These are phyloP conservation scores for Eupelmus urozonus DNA, from an alignment of 2,888 invertebrate species.

Conservation along the genomic window DNA sequence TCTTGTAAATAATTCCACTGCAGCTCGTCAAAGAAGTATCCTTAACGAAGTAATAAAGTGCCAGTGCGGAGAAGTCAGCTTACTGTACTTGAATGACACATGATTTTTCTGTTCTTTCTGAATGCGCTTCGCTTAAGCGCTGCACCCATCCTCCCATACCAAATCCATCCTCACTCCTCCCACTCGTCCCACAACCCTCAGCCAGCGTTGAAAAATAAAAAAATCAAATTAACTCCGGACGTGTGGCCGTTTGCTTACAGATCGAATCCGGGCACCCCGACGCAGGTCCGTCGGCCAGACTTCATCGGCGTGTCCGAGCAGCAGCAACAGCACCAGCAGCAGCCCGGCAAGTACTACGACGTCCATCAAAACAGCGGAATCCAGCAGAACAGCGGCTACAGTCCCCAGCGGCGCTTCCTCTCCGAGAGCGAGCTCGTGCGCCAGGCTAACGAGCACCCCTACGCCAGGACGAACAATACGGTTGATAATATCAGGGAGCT, in stretches of 20 bases:
- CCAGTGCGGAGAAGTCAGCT: constrained; percentile 17
- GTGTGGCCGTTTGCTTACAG: constrained; percentile 81
- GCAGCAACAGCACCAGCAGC: constrained; percentile 70
- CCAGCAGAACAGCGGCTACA: constrained; percentile 71
- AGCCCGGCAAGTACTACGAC: constrained; percentile 66
- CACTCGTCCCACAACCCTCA: not conserved
- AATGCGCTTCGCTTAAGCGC: constrained; percentile 49
- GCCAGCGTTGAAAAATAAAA: not conserved
- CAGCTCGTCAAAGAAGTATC: no score
- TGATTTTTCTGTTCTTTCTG: not conserved
- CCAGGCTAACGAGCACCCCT: constrained; percentile 78
- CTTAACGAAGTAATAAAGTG: constrained; percentile 5
- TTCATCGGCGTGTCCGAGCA: constrained; percentile 85
- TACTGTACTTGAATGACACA: constrained; percentile 4
- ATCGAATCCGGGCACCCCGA: constrained; percentile 95
- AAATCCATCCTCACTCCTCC: not conserved
- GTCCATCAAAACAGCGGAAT: constrained; percentile 68
- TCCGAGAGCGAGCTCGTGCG: constrained; percentile 84
- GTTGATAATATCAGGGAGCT: constrained; percentile 93
- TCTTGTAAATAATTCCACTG: no score
- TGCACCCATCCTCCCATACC: constrained; percentile 1
- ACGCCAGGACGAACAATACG: constrained; percentile 85
- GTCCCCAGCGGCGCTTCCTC: constrained; percentile 81
- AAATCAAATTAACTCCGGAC: not conserved
- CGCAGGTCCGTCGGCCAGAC: constrained; percentile 92